phyloP scores from a whole-genome alignment of 1,140 invertebrate genomes.

The Agrilus planipennis region DNA sequence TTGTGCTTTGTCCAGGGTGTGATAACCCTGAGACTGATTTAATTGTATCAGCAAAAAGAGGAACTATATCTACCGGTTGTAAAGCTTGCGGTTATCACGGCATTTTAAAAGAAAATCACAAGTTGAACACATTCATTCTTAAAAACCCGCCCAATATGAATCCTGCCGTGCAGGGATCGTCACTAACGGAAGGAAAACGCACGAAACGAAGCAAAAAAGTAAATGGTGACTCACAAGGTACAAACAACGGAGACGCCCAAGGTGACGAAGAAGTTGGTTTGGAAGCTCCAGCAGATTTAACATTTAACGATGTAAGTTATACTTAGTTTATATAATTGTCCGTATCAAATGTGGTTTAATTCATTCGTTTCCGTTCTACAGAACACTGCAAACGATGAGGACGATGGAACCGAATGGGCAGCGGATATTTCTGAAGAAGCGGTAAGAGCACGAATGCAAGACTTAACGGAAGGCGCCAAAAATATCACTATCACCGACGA shows the following conservation, averaged over 20 bases:
- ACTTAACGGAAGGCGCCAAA: slow-evolving; percentile 86
- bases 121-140: slow-evolving; percentile 95
- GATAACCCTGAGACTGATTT: slow-evolving; percentile 98
- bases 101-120: slow-evolving; percentile 86
- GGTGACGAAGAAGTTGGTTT: not conserved
- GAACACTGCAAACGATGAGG: slow-evolving; percentile 34
- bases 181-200: slow-evolving; percentile 63
- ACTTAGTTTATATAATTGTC: too few relatives aligned
- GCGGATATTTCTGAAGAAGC: slow-evolving; percentile 89
- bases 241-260: slow-evolving; percentile 24
- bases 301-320: not conserved
- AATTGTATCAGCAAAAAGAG: slow-evolving; percentile 74
- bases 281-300: not conserved
- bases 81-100: slow-evolving; percentile 95
- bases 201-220: slow-evolving; percentile 31
- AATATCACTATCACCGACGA: slow-evolving; percentile 91
- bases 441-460: slow-evolving; percentile 73
- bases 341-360: too few relatives aligned
- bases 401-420: slow-evolving; percentile 84
- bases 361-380: not conserved
- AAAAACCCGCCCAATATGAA: slow-evolving; percentile 91
- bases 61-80: slow-evolving; percentile 88
- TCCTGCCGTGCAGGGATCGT: slow-evolving; percentile 68
- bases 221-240: slow-evolving; percentile 28
- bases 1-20: slow-evolving; percentile 95